Conservation (phyloP, 1,140 invertebrate genomes). For the Olivierus martensii region DNA sequence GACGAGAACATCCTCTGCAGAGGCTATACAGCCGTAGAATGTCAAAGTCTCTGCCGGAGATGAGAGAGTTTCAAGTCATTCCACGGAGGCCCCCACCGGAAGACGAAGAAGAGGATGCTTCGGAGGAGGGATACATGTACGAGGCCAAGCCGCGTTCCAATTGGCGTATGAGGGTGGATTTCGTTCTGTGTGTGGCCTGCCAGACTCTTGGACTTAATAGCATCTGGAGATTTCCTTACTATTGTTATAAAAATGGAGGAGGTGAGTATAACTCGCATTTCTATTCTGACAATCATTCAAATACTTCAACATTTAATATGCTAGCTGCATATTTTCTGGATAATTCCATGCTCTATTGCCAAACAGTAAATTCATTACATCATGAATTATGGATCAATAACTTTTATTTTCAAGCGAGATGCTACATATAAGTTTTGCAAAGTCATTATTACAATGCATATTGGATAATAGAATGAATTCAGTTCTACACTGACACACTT, state of each 20-base stretch:
- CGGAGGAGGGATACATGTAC: not conserved
- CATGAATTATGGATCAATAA: too few species aligned
- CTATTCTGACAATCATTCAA: too few species aligned
- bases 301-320: too few species aligned
- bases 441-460: too few species aligned
- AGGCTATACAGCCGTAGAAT: conserved; percentile 1
- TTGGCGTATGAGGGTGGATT: conserved; percentile 79
- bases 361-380: too few species aligned
- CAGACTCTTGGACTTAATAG: conserved; percentile 82
- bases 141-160: conserved; percentile 12
- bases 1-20: not conserved
- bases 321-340: too few species aligned
- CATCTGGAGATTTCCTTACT: conserved; percentile 51
- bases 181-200: conserved; percentile 72
- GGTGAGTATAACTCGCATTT: conserved; percentile 19
- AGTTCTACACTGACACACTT: too few species aligned
- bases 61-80: conserved; percentile 11
- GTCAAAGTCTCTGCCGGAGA: conserved; percentile 16
- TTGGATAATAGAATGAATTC: too few species aligned
- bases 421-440: too few species aligned
- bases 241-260: conserved; percentile 35
- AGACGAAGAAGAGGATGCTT: conserved; percentile 4
- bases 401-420: too few species aligned
- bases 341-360: too few species aligned
- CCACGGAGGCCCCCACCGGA: conserved; percentile 4